Evolutionary conservation across 2,888 invertebrate genomes (phyloP).

Genomic region (Limnephilus marmoratus): DNA sequence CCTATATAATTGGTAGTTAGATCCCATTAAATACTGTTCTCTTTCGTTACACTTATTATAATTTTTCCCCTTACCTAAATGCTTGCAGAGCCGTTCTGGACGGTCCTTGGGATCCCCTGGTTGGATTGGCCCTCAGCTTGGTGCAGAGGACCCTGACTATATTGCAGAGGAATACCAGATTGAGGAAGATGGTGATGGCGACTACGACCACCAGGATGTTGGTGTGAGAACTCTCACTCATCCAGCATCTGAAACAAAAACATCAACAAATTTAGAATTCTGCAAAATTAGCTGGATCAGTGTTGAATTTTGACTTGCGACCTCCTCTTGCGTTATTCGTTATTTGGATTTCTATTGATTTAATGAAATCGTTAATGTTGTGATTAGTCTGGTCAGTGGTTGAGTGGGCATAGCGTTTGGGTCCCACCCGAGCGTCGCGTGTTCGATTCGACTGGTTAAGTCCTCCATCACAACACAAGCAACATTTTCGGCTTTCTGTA

Average conservation of each 20-base stretch:
- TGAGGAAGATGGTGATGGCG: slow-evolving; percentile 87
- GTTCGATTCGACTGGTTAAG: too few relatives aligned
- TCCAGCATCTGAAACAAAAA: slow-evolving; percentile 82
- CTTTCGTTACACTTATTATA: too few relatives aligned
- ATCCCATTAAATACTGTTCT: neutral
- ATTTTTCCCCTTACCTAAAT: slow-evolving; percentile 77
- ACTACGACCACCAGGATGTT: slow-evolving; percentile 88
- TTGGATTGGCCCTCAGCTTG: slow-evolving; percentile 87
- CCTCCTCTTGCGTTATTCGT: too few relatives aligned
- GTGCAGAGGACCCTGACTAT: slow-evolving; percentile 91
- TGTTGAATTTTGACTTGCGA: too few relatives aligned
- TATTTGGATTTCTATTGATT: too few relatives aligned
- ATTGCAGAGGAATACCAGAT: slow-evolving; percentile 91
- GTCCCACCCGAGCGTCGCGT: too few relatives aligned
- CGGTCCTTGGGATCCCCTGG: slow-evolving; percentile 76
- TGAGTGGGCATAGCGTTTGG: too few relatives aligned
- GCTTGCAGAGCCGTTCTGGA: slow-evolving; percentile 87
- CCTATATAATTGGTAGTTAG: neutral
- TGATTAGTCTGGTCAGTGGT: too few relatives aligned
- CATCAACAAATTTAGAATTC: neutral
- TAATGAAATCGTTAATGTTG: too few relatives aligned
- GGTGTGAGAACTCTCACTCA: slow-evolving; percentile 84
- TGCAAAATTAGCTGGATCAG: too few relatives aligned
- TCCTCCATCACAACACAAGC: too few relatives aligned
- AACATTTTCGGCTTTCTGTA: too few relatives aligned